Conservation (phyloP, 2,113 vertebrate genomes). For the Cairina moschata region DNA sequence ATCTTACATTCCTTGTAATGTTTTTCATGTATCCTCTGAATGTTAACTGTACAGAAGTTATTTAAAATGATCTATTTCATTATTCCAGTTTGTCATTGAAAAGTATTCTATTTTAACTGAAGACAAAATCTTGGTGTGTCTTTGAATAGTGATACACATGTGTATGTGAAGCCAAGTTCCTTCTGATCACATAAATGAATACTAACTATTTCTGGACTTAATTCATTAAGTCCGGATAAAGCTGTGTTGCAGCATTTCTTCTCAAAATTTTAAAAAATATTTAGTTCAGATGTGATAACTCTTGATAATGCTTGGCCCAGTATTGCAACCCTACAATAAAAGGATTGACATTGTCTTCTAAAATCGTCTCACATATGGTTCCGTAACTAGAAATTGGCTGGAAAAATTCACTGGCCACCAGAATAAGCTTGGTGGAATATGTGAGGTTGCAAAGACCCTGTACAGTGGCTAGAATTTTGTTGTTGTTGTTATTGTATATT, state of each 20-base stretch:
- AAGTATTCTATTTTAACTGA: background rate
- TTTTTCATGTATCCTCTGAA: background rate
- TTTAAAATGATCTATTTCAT: background rate
- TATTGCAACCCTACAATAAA: background rate
- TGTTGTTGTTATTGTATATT: background rate
- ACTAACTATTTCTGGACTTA: background rate
- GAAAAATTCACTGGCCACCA: background rate
- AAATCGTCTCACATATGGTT: background rate
- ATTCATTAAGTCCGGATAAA: background rate
- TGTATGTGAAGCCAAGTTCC: background rate
- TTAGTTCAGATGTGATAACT: background rate
- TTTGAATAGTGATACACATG: background rate
- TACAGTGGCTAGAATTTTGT: background rate
- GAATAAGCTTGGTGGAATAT: background rate
- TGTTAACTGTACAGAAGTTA: background rate
- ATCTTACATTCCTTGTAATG: background rate
- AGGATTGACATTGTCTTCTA: background rate
- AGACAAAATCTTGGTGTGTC: background rate
- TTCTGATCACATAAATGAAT: background rate
- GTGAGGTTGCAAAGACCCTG: background rate
- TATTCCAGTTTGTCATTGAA: background rate
- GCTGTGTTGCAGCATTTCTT: background rate
- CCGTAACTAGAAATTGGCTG: background rate
- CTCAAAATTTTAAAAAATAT: background rate
- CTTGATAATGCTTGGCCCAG: background rate